A percentile compares a stretch with the other conserved stretches of the same genome.
Evolutionary conservation across 2,797 vertebrate genomes (phyloP).

Genomic region (Limosa lapponica): DNA sequence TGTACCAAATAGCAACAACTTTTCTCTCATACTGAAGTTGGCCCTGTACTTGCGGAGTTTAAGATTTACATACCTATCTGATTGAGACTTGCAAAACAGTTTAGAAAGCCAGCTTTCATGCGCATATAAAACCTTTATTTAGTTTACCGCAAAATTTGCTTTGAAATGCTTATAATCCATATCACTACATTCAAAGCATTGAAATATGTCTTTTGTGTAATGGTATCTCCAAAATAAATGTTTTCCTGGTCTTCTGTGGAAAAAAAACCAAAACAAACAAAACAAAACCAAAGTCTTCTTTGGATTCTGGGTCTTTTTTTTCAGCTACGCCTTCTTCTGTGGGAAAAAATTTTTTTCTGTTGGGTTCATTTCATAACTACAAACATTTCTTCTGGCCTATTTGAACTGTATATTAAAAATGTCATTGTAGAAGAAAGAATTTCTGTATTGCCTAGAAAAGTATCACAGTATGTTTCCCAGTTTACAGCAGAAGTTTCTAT

Average conservation of each 20-base stretch:
- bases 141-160: neutral
- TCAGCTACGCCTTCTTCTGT: neutral
- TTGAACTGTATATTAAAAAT: neutral
- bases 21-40: neutral
- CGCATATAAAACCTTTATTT: neutral
- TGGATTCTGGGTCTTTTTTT: neutral
- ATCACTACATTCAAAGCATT: neutral
- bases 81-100: neutral
- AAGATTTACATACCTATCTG: neutral
- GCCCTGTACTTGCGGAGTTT: neutral
- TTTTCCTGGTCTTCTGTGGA: neutral
- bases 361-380: neutral
- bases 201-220: neutral
- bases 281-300: neutral
- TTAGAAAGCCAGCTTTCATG: neutral
- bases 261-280: neutral
- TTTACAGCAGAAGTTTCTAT: conserved; percentile 5
- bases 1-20: neutral
- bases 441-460: neutral
- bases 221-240: neutral
- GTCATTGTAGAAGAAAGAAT: neutral
- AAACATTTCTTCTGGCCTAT: neutral
- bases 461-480: neutral
- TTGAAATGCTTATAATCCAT: neutral
- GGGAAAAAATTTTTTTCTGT: neutral